Base-by-base conservation (phyloP, 2,888 invertebrate genomes). In the Scaptodrosophila latifasciaeformis region DNA sequence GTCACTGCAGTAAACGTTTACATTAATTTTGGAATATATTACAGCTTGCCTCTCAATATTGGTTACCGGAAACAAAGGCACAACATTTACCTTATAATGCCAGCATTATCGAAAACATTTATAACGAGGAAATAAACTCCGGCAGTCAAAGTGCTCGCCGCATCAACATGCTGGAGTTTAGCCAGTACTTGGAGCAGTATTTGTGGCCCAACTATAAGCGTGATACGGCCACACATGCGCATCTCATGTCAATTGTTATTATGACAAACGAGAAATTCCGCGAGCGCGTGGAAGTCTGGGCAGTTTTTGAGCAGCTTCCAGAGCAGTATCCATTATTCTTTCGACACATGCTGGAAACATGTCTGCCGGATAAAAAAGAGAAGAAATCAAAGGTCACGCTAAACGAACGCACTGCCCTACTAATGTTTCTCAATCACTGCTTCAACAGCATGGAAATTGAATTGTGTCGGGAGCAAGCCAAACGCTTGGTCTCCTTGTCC, bases 201-300 rank as follows among this genome's bases (percentile, higher is more conserved):
- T 86, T 99, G 47, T 99, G 99, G 99, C 97, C 97, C 0, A 95
- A 98, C 87, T 99, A 95, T 86, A 88, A 89, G 49, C 89, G 92
- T 0, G 91, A 90, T n/a, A 87, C 88, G 66, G 92, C 96, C 1
- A 90, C 93, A 1, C 91, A 92, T 74, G 92, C 93, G n/a, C 97
- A 98, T 85, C 91, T 97, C 81, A 91, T 99, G 91, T 97, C 98
- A 0, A 96, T 99, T 64, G 94, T 97, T n/a, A 93, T 96, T 0
- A 96, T 99, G 95, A 92, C 99, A 40, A 99, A 99, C 88, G 99
- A 99, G 85, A 99, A 99, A 86, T 97, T 97, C 82, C 89, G 99
- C 1, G 99, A 99, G 87, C 89, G 99, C 48, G 97, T 99, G 6
- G 95, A 95, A 59, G 96, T 97, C 2, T 99, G 99, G 99, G 92